Base-by-base conservation (phyloP, 2,113 vertebrate species). In the Toxotes chatareus region DNA sequence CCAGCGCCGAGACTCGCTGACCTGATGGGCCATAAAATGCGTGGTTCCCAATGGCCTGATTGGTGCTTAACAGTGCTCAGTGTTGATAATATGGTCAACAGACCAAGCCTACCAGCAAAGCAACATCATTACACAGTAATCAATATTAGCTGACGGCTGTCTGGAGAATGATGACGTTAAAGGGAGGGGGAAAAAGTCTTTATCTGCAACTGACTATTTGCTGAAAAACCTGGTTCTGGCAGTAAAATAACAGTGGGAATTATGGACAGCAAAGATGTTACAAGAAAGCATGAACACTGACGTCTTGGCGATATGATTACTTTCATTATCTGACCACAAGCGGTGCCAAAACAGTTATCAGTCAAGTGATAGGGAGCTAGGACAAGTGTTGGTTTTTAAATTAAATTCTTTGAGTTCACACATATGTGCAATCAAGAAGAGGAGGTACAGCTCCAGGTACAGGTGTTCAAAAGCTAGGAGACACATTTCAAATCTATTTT, bases 111-210 rank as follows among this genome's bases (percentile, higher is more conserved):
- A 72, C 60, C 68, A 73, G 76, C 16, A 23, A 77, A 80, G 81
- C 83, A 82, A 80, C 84, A 78, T 70, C 84, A 78, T 70, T 66
- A 66, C 72, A 73, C 47, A n/a, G 32, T 79, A 51, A 90, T 89
- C 91, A 46, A 89, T 88, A 84, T 21, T 8, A 71, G 76, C 67
- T 49, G 51, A 85, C 5, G 7, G 74, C 60, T 12, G 34, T 47
- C 64, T 17, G 64, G 61, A n/a, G 64, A 46, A 49, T 21, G 68
- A 86, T 57, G 38, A 57, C 78, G 76, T 2, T n/a, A 31, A 79
- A 36, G 44, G 7, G 47, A 8, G 5, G 47, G 47, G 47, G 7
- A 14, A 6, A 62, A 34, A 82, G n/a, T 89, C 77, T 38, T 79
- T 86, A 80, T 51, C 0, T 38, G 42, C 13, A 4, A 71, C 31